Percentiles rank a stretch among this genome's conserved stretches.
Conservation (phyloP, 2,113 vertebrate genomes). For the Podarcis raffonei region DNA sequence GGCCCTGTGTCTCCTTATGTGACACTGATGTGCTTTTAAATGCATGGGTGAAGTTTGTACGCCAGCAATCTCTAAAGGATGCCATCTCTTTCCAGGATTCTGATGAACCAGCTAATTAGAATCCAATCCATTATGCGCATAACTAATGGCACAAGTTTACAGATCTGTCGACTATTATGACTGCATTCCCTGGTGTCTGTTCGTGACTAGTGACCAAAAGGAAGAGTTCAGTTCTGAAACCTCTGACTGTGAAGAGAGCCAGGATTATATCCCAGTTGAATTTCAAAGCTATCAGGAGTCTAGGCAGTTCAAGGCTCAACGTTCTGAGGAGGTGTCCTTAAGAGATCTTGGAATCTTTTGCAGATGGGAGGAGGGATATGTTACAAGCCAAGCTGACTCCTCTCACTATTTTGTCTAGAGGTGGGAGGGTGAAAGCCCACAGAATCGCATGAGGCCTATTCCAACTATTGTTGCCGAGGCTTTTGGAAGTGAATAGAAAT, state of each 20-base stretch:
- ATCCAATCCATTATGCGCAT: constrained; percentile 74
- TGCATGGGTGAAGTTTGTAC: constrained; percentile 57
- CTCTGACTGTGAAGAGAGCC: constrained; percentile 52
- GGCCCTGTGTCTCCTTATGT: constrained; percentile 31
- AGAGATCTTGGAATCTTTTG: constrained; percentile 63
- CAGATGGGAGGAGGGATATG: constrained; percentile 46
- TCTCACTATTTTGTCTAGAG: constrained; percentile 16
- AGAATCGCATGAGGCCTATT: constrained; percentile 39
- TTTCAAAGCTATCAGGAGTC: constrained; percentile 76
- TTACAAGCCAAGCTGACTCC: constrained; percentile 43
- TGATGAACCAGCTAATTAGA: constrained; percentile 69
- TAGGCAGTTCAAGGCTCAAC: constrained; percentile 66
- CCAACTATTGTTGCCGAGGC: constrained; percentile 54
- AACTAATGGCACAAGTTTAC: constrained; percentile 68
- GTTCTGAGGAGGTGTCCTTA: constrained; percentile 70
- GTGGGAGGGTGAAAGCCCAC: not conserved
- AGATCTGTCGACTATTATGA: constrained; percentile 73
- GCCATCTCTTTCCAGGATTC: constrained; percentile 60
- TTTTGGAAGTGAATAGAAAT: constrained; percentile 73
- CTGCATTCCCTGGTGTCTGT: constrained; percentile 52
- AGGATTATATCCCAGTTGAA: constrained; percentile 72
- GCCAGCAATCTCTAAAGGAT: constrained; percentile 63
- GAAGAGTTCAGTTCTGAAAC: constrained; percentile 57
- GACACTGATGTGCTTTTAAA: constrained; percentile 50
- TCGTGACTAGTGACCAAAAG: constrained; percentile 64